phyloP scores from a whole-genome alignment of 2,888 invertebrate genomes.

The Amphipoea lucens region DNA sequence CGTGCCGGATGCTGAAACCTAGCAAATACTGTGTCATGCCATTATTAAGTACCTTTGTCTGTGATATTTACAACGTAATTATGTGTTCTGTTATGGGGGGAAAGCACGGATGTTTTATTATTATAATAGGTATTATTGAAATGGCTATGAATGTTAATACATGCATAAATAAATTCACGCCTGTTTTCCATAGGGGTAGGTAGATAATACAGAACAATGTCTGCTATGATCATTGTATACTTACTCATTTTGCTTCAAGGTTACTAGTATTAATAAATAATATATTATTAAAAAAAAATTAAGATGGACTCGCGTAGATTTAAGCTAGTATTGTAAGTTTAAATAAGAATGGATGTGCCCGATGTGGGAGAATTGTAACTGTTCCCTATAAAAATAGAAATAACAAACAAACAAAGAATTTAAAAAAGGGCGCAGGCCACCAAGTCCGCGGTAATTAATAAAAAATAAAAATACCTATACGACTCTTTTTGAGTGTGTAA shows the following conservation, averaged over 20 bases:
- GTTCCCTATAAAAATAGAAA: no score
- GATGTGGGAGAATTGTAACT: no score
- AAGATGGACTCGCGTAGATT: no score
- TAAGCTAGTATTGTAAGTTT: no score
- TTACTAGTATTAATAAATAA: not conserved
- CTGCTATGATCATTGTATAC: not conserved
- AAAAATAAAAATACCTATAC: not conserved
- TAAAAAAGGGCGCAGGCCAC: no score
- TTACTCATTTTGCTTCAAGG: not conserved
- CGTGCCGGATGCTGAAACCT: conserved; percentile 89
- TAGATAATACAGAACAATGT: not conserved
- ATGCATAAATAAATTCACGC: not conserved
- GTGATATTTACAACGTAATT: conserved; percentile 59
- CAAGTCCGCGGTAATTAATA: no score
- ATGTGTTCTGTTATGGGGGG: conserved; percentile 45
- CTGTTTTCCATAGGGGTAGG: not conserved
- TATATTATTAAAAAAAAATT: no score
- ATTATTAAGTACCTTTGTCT: conserved; percentile 65
- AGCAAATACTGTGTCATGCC: conserved; percentile 82
- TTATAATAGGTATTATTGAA: conserved; percentile 10
- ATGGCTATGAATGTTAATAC: not conserved
- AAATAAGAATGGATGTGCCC: no score
- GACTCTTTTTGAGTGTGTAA: not conserved
- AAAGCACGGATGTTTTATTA: conserved; percentile 46
- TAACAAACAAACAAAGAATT: no score